Base-by-base conservation (phyloP, 2,113 vertebrate genomes). In the Gracilinanus agilis region DNA sequence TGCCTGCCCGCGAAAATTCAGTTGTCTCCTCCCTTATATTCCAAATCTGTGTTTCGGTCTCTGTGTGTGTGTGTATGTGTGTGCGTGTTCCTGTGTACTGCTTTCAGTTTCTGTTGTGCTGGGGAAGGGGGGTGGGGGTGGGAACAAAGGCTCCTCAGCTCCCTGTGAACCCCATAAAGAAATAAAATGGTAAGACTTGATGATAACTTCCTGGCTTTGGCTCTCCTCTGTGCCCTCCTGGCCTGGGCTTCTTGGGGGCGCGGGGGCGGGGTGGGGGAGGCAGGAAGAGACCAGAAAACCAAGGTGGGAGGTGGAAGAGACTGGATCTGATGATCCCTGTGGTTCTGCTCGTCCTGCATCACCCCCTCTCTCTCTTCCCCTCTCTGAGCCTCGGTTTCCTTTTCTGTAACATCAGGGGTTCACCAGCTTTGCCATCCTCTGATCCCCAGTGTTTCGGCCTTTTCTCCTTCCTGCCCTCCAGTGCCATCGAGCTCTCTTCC, bases 151-250 rank as follows among this genome's bases (percentile, higher is more conserved):
- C n/a, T 55, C 95, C 96, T 97, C 97, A 97, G 97, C 91, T 96
- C 97, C 97, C 96, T 96, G 97, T 97, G 94, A 96, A 97, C 91
- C 96, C 97, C 95, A 95, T 97, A 98, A 97, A 97, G 94, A 98
- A 98, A 98, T 98, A 98, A 83, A 98, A 98, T 97, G 92, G 90
- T 98, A 95, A 97, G 83, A 97, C 93, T 98, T 97, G 97, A 96
- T 94, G 96, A 97, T 97, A 96, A 97, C 53, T 40, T 95, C 1
- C 25, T 97, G 96, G 44, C 90, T 96, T 95, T 95, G 89, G 75
- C 54, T 93, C 23, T n/a, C 94, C 49, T 55, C 44, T 4, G 27
- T 67, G 90, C 93, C 90, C 90, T 55, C 27, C 13, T 2, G 40
- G 58, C 88, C 75, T 94, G 89, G 75, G 67, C 83, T 97, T 94